These are phyloP conservation scores for Holothuria scabra DNA, from an alignment of 53 echinoderm and acorn worm genomes.

Conservation along the genomic window DNA sequence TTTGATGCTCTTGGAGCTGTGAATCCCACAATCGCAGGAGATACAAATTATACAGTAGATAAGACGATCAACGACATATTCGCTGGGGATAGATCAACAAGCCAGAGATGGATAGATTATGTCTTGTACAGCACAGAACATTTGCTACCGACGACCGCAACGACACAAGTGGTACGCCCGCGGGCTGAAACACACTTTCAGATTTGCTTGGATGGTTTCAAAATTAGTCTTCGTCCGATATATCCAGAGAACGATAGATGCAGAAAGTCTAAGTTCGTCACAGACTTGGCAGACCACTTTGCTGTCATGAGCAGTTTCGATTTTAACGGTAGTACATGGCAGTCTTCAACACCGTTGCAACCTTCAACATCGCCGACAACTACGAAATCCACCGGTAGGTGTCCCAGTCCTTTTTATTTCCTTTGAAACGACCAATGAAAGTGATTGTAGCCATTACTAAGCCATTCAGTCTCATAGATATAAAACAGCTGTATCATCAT, in stretches of 20 bases:
- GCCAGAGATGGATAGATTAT: slow-evolving; percentile 76
- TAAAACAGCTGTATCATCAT: too few species aligned
- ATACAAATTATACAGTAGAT: slow-evolving; percentile 66
- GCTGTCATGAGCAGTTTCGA: slow-evolving; percentile 74
- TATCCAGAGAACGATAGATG: slow-evolving; percentile 71
- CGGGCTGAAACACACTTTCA: slow-evolving; percentile 41
- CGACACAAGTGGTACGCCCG: slow-evolving; percentile 61
- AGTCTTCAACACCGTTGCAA: slow-evolving; percentile 4
- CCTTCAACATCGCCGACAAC: not conserved
- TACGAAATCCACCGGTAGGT: not conserved
- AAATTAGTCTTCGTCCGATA: slow-evolving; percentile 31
- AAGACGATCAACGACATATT: slow-evolving; percentile 73
- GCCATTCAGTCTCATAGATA: too few species aligned
- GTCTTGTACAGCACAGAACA: slow-evolving; percentile 69
- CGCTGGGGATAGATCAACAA: slow-evolving; percentile 45
- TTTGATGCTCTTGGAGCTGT: slow-evolving; percentile 74
- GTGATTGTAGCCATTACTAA: too few species aligned
- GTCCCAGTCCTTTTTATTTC: too few species aligned
- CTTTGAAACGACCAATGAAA: too few species aligned
- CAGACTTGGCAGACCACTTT: slow-evolving; percentile 86
- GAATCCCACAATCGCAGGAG: slow-evolving; percentile 62
- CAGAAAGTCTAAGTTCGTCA: slow-evolving; percentile 51
- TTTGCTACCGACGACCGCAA: slow-evolving; percentile 56
- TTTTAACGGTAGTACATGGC: slow-evolving; percentile 37
- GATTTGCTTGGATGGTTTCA: slow-evolving; percentile 62